phyloP scores from a whole-genome alignment of 1,140 invertebrate species.

The Spodoptera frugiperda region DNA sequence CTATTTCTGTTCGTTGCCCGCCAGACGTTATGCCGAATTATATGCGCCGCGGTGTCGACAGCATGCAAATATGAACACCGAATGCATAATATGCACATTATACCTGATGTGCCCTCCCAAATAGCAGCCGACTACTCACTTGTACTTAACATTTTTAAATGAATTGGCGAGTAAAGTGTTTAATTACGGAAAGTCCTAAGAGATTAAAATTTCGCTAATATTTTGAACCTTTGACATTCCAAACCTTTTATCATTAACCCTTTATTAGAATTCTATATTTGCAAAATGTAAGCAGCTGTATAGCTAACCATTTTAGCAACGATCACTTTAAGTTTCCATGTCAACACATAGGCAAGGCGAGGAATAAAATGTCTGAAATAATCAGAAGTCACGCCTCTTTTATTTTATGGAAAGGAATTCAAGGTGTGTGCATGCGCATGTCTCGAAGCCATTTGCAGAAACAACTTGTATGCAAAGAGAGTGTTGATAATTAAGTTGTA shows the following conservation, averaged over 20 bases:
- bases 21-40: conserved; percentile 45
- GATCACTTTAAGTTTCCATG: background rate
- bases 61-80: conserved; percentile 39
- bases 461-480: conserved; percentile 36
- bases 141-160: conserved; percentile 1
- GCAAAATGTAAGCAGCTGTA: background rate
- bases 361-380: conserved; percentile 18
- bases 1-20: conserved; percentile 46
- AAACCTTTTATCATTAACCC: no score
- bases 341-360: conserved; percentile 13
- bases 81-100: conserved; percentile 38
- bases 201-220: no score
- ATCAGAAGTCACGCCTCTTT: conserved; percentile 27
- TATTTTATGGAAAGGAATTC: conserved; percentile 36
- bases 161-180: background rate
- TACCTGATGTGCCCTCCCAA: conserved; percentile 12
- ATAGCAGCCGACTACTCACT: background rate
- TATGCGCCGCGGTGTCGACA: conserved; percentile 5
- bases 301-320: background rate
- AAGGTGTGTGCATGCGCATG: conserved; percentile 31
- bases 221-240: no score
- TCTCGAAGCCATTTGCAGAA: conserved; percentile 30
- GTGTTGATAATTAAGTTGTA: conserved; percentile 38
- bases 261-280: background rate
- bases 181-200: background rate